phyloP scores from a whole-genome alignment of 2,888 invertebrate species.

The Pantelozetes paolii region DNA sequence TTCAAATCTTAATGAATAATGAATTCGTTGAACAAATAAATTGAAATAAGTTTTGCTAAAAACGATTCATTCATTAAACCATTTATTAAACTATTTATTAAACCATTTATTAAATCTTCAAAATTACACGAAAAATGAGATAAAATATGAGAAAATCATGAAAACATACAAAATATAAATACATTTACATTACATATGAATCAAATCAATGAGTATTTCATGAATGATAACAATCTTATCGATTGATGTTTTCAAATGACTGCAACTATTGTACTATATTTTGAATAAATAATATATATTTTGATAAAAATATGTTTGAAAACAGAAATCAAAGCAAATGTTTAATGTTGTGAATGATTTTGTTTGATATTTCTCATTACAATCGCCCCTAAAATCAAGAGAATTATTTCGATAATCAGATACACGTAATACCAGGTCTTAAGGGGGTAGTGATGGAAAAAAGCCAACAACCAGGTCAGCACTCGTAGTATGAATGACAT shows the following conservation, averaged over 20 bases:
- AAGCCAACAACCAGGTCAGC: slow-evolving; percentile 39
- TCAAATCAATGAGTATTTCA: not conserved
- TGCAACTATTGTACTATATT: not conserved
- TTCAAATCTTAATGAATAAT: too few species aligned
- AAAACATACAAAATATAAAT: not conserved
- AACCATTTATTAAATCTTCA: too few species aligned
- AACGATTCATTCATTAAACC: too few species aligned
- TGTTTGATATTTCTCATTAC: slow-evolving; percentile 8
- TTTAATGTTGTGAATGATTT: not conserved
- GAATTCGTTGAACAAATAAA: too few species aligned
- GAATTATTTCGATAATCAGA: not conserved
- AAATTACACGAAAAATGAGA: too few species aligned
- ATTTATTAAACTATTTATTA: too few species aligned
- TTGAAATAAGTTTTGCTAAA: too few species aligned
- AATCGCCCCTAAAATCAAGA: slow-evolving; percentile 2
- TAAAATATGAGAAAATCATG: too few species aligned
- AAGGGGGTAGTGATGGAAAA: slow-evolving; percentile 29
- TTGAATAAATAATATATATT: not conserved
- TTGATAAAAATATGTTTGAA: not conserved
- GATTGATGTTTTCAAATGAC: too few species aligned
- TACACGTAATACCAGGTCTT: slow-evolving; percentile 25
- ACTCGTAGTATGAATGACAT: slow-evolving; percentile 16
- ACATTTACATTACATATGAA: not conserved
- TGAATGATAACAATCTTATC: too few species aligned
- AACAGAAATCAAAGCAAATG: not conserved